Conservation (phyloP, 2,888 invertebrate genomes). For the Stenchaetothrips biformis region DNA sequence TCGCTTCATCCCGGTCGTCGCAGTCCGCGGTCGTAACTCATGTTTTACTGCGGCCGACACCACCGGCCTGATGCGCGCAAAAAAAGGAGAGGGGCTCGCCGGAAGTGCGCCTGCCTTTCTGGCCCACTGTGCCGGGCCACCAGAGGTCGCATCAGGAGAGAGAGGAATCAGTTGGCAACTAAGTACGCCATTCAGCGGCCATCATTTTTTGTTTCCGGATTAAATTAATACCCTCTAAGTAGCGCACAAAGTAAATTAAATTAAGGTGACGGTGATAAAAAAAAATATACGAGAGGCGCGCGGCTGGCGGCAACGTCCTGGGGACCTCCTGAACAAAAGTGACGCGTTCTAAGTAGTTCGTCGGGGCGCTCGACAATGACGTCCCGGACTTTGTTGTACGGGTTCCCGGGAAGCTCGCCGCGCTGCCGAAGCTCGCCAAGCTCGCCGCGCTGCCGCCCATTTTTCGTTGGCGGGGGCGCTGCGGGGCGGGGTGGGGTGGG, state of each 20-base stretch:
- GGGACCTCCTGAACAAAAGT: not conserved
- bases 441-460: not conserved
- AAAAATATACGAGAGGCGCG: not conserved
- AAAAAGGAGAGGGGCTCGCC: too few relatives aligned
- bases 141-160: not conserved
- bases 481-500: too few relatives aligned
- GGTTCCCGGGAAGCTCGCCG: not conserved
- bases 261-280: not conserved
- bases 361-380: not conserved
- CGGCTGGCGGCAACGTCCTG: not conserved
- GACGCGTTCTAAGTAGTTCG: not conserved
- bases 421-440: not conserved
- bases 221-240: slow-evolving; percentile 23
- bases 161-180: not conserved
- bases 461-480: not conserved
- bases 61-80: too few relatives aligned
- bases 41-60: too few relatives aligned
- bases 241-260: slow-evolving; percentile 25
- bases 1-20: too few relatives aligned
- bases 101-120: not conserved
- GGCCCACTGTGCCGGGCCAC: not conserved
- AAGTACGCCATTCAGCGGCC: slow-evolving; percentile 19
- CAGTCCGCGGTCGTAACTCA: too few relatives aligned
- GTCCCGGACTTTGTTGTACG: not conserved
- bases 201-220: slow-evolving; percentile 22